A percentile compares a stretch with the other conserved stretches of the same genome.
phyloP scores from a whole-genome alignment of 2,888 invertebrate species.

The Trichogramma dendrolimi region DNA sequence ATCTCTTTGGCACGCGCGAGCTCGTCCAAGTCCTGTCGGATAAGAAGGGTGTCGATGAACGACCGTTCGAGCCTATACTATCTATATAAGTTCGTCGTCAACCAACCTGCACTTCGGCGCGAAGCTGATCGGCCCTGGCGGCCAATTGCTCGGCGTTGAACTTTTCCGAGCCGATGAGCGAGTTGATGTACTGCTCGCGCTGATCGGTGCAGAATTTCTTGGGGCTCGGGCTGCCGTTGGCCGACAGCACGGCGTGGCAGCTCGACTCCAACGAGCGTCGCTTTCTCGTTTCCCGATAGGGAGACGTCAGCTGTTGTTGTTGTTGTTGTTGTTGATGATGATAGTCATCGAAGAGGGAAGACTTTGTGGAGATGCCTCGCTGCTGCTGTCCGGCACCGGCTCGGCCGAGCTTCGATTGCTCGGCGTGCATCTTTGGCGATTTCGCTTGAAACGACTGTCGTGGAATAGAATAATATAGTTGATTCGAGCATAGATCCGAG shows the following conservation, averaged over 20 bases:
- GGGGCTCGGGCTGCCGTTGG: constrained; percentile 35
- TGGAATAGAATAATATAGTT: not conserved
- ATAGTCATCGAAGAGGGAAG: not conserved
- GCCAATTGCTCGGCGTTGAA: constrained; percentile 45
- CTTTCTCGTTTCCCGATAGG: constrained; percentile 29
- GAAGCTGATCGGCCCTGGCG: constrained; percentile 43
- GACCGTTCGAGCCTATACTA: not conserved
- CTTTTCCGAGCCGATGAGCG: constrained; percentile 45
- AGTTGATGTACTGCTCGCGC: constrained; percentile 45
- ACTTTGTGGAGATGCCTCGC: not conserved
- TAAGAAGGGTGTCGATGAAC: no score
- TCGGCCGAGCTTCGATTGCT: constrained; percentile 4
- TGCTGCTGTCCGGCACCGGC: constrained; percentile 7
- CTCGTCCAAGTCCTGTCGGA: constrained; percentile 63
- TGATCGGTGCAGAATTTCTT: constrained; percentile 46
- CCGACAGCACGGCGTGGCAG: not conserved
- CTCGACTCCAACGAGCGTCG: constrained; percentile 27
- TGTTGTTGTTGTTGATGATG: constrained; percentile 13
- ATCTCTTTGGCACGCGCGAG: constrained; percentile 76
- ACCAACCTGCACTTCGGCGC: constrained; percentile 45
- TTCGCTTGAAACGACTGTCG: constrained; percentile 9
- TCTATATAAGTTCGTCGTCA: not conserved
- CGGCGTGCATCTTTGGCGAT: constrained; percentile 25
- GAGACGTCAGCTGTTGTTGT: constrained; percentile 1
- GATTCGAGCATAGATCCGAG: no score